phyloP scores from a whole-genome alignment of 2,888 invertebrate genomes.

The Clitarchus hookeri region DNA sequence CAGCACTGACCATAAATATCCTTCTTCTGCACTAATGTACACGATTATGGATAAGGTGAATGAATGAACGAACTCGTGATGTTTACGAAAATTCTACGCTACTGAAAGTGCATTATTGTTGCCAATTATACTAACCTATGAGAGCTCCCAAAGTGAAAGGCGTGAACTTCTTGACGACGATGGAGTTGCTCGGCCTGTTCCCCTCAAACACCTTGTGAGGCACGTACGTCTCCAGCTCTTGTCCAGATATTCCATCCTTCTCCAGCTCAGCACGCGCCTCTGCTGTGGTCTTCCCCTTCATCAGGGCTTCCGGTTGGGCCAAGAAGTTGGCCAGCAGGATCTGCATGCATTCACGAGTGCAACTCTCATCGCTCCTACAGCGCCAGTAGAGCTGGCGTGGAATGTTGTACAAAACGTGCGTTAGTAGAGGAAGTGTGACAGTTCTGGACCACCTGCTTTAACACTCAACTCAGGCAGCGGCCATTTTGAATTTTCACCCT shows the following conservation, averaged over 20 bases:
- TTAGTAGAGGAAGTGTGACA: no score
- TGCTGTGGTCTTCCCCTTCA: slow-evolving; percentile 73
- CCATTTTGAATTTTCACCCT: background rate
- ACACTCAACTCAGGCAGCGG: background rate
- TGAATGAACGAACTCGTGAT: no score
- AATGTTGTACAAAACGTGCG: no score
- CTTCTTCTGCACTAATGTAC: no score
- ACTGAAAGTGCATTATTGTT: no score
- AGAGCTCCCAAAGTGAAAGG: slow-evolving; percentile 93
- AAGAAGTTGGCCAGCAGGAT: slow-evolving; percentile 96
- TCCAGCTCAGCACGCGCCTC: slow-evolving; percentile 81
- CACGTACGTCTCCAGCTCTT: slow-evolving; percentile 75
- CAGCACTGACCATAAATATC: no score
- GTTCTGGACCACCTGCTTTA: background rate
- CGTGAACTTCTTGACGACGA: slow-evolving; percentile 86
- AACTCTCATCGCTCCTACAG: background rate
- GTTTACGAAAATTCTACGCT: no score
- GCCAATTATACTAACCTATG: slow-evolving; percentile 68
- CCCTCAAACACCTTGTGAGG: slow-evolving; percentile 98
- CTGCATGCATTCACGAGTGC: slow-evolving; percentile 50
- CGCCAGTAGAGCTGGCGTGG: no score
- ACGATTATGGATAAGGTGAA: no score
- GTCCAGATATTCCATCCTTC: slow-evolving; percentile 74
- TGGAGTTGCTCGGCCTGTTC: slow-evolving; percentile 96
- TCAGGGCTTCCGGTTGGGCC: slow-evolving; percentile 97